Base-by-base conservation (phyloP, 2,888 invertebrate species). In the Acrobasis consociella region DNA sequence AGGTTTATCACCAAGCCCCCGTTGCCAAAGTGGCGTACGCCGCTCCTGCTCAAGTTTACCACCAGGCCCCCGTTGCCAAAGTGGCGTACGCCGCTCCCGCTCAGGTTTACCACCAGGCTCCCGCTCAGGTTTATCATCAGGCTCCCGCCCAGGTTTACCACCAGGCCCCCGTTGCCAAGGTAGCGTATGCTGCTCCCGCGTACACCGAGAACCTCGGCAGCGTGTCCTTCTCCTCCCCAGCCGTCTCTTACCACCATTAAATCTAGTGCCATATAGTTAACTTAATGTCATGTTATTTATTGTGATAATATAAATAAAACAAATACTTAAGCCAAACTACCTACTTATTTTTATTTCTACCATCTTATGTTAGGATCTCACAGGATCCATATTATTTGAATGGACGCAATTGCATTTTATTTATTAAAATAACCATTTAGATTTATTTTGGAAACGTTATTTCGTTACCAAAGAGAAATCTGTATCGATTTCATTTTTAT, bases 211-310 rank as follows among this genome's bases (percentile, higher is more conserved):
- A 68, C n/a, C 75, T 76, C 55, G 84, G 83, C 15, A 85, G 85
- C 64, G 85, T 87, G 65, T 75, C 79, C 65, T 90, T 74, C 81
- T 82, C 89, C 13, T 89, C 89, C 42, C 89, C 89, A 53, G 75
- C 78, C 65, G 80, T 82, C 68, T 85, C 89, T 49, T 91, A 91
- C 82, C 85, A 89, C 49, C 91, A 91, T 78, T 91, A 88, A 78
- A 74, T 71, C 65, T 74, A 66, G 66, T 72, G 67, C 70, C 70
- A 71, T 71, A 72, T 66, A 73, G 70, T 71, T 69, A 72, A 16
- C 13, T 50, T 39, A 51, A 39, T 51, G 51, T 16, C 13, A 60
- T 60, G 70, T 74, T 83, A 87, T 86, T 86, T 88, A 87, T 87
- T 83, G 75, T 77, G 76, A 82, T 82, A 22, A 22, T 22, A 22